Conservation (phyloP, 2,888 invertebrate genomes). For the Amphipoea oculea region DNA sequence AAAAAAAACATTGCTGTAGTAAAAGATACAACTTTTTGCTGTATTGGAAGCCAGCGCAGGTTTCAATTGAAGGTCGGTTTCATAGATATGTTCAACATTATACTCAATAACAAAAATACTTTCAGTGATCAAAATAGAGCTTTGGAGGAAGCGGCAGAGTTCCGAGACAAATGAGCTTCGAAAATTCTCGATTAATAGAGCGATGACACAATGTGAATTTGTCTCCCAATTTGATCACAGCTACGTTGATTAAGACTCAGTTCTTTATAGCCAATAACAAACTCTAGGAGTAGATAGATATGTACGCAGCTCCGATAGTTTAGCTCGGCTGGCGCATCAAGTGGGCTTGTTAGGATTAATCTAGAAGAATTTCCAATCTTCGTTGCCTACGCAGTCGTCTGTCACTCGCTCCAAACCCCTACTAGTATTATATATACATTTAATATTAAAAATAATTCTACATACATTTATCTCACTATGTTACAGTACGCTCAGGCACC, state of each 20-base stretch:
- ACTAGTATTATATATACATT: constrained; percentile 44
- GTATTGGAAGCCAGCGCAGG: constrained; percentile 14
- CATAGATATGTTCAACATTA: constrained; percentile 77
- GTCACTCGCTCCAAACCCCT: constrained; percentile 48
- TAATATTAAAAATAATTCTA: constrained; percentile 75
- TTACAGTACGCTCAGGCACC: constrained; percentile 80
- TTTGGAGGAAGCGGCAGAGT: constrained; percentile 50
- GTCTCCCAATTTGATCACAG: constrained; percentile 13
- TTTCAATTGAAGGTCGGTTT: constrained; percentile 45
- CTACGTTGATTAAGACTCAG: constrained; percentile 4
- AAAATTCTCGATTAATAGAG: constrained; percentile 7
- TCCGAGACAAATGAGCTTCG: background rate
- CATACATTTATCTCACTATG: constrained; percentile 76
- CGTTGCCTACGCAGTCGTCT: constrained; percentile 24
- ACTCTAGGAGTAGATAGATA: constrained; percentile 13
- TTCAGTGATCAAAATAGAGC: constrained; percentile 56
- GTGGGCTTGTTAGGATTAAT: constrained; percentile 55
- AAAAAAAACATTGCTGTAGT: background rate
- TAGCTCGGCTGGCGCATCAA: constrained; percentile 31
- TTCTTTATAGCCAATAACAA: constrained; percentile 18
- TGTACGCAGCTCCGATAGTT: constrained; percentile 31
- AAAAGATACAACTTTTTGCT: background rate
- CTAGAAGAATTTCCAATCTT: constrained; percentile 41
- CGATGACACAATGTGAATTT: constrained; percentile 11
- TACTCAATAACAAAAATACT: constrained; percentile 77